These are phyloP conservation scores for Tupiocoris notatus DNA, from an alignment of 2,888 invertebrate genomes.

Conservation along the genomic window DNA sequence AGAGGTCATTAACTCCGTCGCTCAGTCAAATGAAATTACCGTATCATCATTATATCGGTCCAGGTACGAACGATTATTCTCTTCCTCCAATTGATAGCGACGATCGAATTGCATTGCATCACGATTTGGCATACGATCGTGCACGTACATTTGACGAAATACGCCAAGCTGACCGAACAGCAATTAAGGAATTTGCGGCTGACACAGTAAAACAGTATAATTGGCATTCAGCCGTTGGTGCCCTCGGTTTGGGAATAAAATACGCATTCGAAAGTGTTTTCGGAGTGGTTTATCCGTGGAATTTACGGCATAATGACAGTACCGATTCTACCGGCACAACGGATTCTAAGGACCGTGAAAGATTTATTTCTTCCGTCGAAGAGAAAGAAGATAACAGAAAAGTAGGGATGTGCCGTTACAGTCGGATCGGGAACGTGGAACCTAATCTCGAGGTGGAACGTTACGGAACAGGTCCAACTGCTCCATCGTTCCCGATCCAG, in stretches of 20 bases:
- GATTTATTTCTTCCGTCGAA: too few relatives aligned
- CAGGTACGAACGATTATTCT: not conserved
- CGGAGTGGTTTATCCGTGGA: not conserved
- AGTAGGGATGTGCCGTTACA: too few relatives aligned
- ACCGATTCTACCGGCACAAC: too few relatives aligned
- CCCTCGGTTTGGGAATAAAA: not conserved
- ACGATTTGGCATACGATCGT: not conserved
- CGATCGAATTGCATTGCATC: not conserved
- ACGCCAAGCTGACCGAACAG: not conserved
- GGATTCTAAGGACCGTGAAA: too few relatives aligned
- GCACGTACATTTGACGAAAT: not conserved
- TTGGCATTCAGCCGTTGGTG: not conserved
- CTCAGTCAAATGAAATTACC: not conserved
- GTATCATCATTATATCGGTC: not conserved
- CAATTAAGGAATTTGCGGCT: not conserved
- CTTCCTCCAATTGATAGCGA: not conserved
- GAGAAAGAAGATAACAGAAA: too few relatives aligned
- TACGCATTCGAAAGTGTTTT: not conserved
- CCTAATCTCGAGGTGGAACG: too few relatives aligned
- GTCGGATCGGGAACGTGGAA: too few relatives aligned
- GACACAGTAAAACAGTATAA: not conserved
- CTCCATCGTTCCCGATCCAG: too few relatives aligned
- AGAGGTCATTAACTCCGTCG: too few relatives aligned
- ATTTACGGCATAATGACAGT: too few relatives aligned
- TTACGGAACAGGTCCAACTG: too few relatives aligned